Conservation (phyloP, 2,797 vertebrate genomes). For the Corythornis leucogaster region DNA sequence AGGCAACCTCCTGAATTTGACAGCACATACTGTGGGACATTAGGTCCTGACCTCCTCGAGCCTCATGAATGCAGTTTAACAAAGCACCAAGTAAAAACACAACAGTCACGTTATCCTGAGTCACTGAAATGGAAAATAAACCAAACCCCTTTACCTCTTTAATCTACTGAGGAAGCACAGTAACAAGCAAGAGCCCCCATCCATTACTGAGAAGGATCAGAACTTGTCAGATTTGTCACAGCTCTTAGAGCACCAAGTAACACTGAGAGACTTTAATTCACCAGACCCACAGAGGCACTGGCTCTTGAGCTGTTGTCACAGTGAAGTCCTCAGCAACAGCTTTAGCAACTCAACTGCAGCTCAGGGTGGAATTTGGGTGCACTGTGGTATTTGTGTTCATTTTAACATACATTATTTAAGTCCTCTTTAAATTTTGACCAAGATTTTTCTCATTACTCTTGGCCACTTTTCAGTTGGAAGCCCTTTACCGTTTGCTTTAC, state of each 20-base stretch:
- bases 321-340: background rate
- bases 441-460: background rate
- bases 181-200: background rate
- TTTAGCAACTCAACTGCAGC: background rate
- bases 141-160: too few species aligned
- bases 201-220: background rate
- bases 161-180: background rate
- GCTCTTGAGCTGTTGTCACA: background rate
- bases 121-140: background rate
- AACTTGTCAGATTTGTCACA: background rate
- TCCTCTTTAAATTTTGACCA: background rate
- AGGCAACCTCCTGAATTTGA: background rate
- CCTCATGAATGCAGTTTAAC: background rate
- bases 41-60: background rate
- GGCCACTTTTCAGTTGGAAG: background rate
- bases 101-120: rapidly evolving
- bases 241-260: background rate
- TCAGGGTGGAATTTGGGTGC: background rate
- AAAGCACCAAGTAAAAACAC: background rate
- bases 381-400: background rate
- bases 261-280: background rate
- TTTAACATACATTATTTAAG: background rate
- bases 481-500: constrained; percentile 2
- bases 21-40: rapidly evolving
- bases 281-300: background rate